Base-by-base conservation (phyloP, 2,113 vertebrate genomes). In the Podarcis cretensis region DNA sequence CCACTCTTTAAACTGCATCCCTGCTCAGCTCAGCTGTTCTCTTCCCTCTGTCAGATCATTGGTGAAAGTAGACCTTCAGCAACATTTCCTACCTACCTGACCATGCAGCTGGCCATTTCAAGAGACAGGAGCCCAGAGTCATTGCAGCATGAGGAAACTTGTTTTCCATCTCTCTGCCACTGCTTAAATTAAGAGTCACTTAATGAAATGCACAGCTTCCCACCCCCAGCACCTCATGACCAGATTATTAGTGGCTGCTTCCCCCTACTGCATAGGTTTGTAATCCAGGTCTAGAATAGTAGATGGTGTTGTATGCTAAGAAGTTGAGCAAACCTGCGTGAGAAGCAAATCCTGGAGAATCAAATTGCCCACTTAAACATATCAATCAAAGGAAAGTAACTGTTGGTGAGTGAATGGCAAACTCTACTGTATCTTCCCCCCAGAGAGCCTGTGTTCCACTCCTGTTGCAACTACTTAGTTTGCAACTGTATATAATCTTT, bases 401-500 rank as follows among this genome's bases (percentile, higher is more conserved):
- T 95, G 96, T 95, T 66, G 87, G 89, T 57, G 9, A 57, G 69
- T 57, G 69, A 84, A 35, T 59, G 20, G 21, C 2, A 91, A 92
- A 94, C 86, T 74, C 93, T 92, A 93, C 92, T 88, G 78, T 57
- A 73, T 74, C 20, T 37, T 91, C 54, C 63, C 78, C 69, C 13
- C 2, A 21, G 83, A 85, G 82, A 75, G 87, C 85, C 84, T 84
- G 90, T 92, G 92, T 57, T 87, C 84, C 87, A 84, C 68, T 84
- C 69, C 79, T 3, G 92, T 87, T 95, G 87, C 84, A 94, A 89
- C 75, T 94, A 86, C 0, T 88, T 94, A 90, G 92, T 89, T 82
- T 92, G 89, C 93, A 90, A 89, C 54, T 30, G 76, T 92, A 90
- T 95, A 90, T 96, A 94, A 96, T 92, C 88, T 96, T 96, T 92